Evolutionary conservation across 2,888 invertebrate species (phyloP), one percentile per base, ranked within the genome.

Genomic region (Euzetes globulus): DNA sequence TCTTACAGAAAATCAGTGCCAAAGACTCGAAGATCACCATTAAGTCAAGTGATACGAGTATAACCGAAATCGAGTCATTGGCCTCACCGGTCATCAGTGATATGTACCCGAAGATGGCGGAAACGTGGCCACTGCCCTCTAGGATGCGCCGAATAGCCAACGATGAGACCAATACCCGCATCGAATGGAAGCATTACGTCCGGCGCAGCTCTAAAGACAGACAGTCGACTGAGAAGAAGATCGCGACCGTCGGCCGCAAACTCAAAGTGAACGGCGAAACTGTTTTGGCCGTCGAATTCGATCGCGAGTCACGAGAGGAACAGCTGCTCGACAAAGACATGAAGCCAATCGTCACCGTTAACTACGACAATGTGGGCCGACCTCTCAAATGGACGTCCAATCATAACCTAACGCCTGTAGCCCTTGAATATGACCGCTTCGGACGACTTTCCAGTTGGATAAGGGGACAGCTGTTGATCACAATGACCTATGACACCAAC

Each of bases 281-380:
- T 80, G 89, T 94, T 0, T 85, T 97, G 47, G 92, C 93, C 19
- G 90, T 96, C 71, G 94, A 95, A 83, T 95, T 94, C 81, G 94
- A 97, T 82, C 92, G 94, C 82, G 91, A 91, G 77, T 90, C 90
- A 60, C 91, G 92, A 79, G 89, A 90, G 52, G 94, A 95, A 83
- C 92, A 91, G 0, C 91, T 96, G 82, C 92, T 91, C 80, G 92
- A 94, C 82, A 88, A 90, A 77, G 89, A 91, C 77, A 87, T 90
- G 77, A 89, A 89, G 76, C 90, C 93, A 17, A 85, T 97, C 41
- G 86, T 97, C 76, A 90, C 91, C 0, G 90, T 94, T 71, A 88
- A 90, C 19, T 96, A 93, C 81, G 94, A 96, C 83, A 90, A 89
- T 45, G 91, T 92, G 55, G 95, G 95, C 0, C 84, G 94, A 71